Base-by-base conservation (phyloP, 2,888 invertebrate genomes). In the Lissonota sp. region DNA sequence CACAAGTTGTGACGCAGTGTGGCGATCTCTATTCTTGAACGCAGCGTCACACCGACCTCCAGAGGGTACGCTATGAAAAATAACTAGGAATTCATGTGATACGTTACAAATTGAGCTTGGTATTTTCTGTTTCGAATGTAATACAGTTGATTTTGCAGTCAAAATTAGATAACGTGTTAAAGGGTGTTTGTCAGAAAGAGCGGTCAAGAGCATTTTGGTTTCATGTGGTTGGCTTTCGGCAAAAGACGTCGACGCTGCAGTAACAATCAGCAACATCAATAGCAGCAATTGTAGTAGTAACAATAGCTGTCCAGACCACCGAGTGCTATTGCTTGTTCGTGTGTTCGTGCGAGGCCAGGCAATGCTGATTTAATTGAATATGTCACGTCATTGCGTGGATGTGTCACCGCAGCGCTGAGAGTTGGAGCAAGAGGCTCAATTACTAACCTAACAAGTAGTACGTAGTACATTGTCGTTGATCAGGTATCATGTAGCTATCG, bases 361-460 rank as follows among this genome's bases (percentile, higher is more conserved):
- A 63, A 44, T 55, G 57, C 70, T 70, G 77, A 57, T 71, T 64
- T 77, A 77, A 70, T 77, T 77, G 70, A 64, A 77, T 58, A 64
- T 37, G 71, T 77, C 58, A 64, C 70, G 71, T 77, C 77, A 51
- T 55, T 58, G 60, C 75, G 53, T 62, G 53, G 44, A 55, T 63
- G 46, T 40, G 26, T 40, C 44, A 26, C 51, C 16, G 57, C 6
- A 6, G 26, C 6, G 57, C n/a, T 53, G 70, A 77, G 51, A 57
- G 42, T 39, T 37, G 12, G 58, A 16, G 44, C 16, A 40, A 58
- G 58, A 71, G 74, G 58, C 49, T 77, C 64, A 64, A 77, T 70
- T 77, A 77, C 51, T 77, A 64, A 51, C 57, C 42, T n/a, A n/a
- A n/a, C 44, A 58, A 44, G 44, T 5, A n/a, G 73, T 46, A 12